Conservation (phyloP, 2,113 vertebrate genomes). For the Hepsetus odoe region DNA sequence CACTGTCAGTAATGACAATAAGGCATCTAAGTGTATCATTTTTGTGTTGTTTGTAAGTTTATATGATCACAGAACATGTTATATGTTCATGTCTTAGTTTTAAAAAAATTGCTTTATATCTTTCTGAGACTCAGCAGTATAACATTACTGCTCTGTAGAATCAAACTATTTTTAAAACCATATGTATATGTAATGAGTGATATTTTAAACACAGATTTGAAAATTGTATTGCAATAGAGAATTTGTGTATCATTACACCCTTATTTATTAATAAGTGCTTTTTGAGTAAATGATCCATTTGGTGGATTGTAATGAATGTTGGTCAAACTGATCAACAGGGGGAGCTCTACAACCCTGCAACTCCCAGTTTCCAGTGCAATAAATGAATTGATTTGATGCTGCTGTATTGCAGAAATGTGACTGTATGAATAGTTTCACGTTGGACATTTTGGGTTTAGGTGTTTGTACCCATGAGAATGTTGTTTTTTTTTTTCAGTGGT, state of each 20-base stretch:
- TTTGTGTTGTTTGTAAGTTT: too few relatives aligned
- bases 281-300: background rate
- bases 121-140: too few relatives aligned
- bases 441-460: background rate
- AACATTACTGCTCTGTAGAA: too few relatives aligned
- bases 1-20: too few relatives aligned
- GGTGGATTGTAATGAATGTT: conserved; percentile 8
- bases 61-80: too few relatives aligned
- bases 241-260: background rate
- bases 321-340: conserved; percentile 55
- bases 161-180: too few relatives aligned
- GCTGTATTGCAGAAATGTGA: conserved; percentile 22
- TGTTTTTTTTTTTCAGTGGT: background rate
- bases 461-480: background rate
- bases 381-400: too few relatives aligned
- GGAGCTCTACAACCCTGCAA: conserved; percentile 62
- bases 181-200: too few relatives aligned
- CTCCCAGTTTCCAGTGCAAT: conserved; percentile 27
- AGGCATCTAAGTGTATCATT: too few relatives aligned
- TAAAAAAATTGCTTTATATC: too few relatives aligned
- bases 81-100: too few relatives aligned
- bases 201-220: background rate
- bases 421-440: background rate
- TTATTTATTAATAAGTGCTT: background rate
- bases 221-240: too few relatives aligned